Base-by-base conservation (phyloP, 2,888 invertebrate species). In the Dascillus cervinus region DNA sequence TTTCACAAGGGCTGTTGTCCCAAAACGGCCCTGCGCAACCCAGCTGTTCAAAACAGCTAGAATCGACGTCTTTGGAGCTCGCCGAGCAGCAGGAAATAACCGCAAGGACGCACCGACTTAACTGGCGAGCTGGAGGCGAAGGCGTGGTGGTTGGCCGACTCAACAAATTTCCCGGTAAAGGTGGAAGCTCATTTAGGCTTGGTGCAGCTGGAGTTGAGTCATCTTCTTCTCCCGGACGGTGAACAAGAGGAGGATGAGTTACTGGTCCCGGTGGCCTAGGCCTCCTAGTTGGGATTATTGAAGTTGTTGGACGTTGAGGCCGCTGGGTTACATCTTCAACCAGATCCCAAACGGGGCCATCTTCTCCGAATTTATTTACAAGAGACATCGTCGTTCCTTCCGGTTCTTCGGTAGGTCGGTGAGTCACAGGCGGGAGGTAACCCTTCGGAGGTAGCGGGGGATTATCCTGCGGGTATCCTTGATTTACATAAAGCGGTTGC, bases 21-120 rank as follows among this genome's bases (percentile, higher is more conserved):
- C 84, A 85, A 63, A 82, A 83, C 28, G 76, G 73, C 0, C 82
- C 82, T 1, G 75, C 73, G 55, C 87, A 88, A 4, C 77, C 75
- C 30, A 80, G 62, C 4, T 71, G 64, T 58, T 85, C 85, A 38
- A 87, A 87, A 55, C 87, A 88, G 8, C 56, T 61, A 43, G 69
- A 67, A 2, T 69, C 61, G 27, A 74, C 62, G 8, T 66, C 59
- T 35, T 62, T 64, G n/a, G 62, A 62, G 0, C 64, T 60, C 1
- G 64, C 60, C 1, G 75, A 66, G 51, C 87, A 87, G 53, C 87
- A 88, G 2, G 78, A 74, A 3, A 83, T 64, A 27, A 86, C 80
- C 0, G 86, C 86, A 75, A 82, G 78, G 0, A 81, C 76, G 50
- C 87, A 87, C 1, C 72, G 69, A 4, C 75, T 69, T 79, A 66